Percentiles rank a stretch among this genome's conserved stretches.
Evolutionary conservation across 2,797 vertebrate species (phyloP).

Genomic region (Takifugu ocellatus): DNA sequence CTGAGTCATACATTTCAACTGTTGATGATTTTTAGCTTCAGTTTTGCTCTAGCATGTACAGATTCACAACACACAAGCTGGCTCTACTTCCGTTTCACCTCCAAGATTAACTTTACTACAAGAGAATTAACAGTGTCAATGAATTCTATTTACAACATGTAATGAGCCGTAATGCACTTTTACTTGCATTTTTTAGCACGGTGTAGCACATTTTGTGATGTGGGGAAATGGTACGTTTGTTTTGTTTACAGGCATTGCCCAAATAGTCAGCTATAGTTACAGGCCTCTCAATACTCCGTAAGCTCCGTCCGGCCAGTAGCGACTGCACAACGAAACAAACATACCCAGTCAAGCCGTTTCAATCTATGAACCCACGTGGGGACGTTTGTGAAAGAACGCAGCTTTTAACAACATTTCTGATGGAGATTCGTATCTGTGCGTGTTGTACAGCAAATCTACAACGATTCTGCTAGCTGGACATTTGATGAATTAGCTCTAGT

Average conservation of each 20-base stretch:
- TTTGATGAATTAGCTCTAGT: fast-evolving
- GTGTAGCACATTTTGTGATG: not conserved
- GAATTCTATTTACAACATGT: not conserved
- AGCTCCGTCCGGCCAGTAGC: conserved; percentile 21
- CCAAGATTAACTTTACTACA: too few species aligned
- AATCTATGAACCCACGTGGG: conserved; percentile 50
- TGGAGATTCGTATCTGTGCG: fast-evolving
- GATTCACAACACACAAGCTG: too few species aligned
- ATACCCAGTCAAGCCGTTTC: not conserved
- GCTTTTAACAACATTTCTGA: not conserved
- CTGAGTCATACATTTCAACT: too few species aligned
- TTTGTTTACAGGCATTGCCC: fast-evolving
- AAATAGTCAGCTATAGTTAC: not conserved
- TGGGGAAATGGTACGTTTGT: not conserved
- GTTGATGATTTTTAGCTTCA: too few species aligned
- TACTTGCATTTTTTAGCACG: not conserved
- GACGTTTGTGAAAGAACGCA: not conserved
- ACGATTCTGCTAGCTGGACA: fast-evolving
- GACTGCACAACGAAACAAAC: not conserved
- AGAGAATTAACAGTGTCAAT: too few species aligned
- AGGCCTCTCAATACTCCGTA: fast-evolving
- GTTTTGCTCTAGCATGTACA: too few species aligned
- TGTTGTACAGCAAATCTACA: fast-evolving
- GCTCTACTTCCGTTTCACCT: too few species aligned
- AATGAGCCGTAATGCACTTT: not conserved